Base-by-base conservation (phyloP, 2,113 vertebrate genomes). In the Hippolais icterina region DNA sequence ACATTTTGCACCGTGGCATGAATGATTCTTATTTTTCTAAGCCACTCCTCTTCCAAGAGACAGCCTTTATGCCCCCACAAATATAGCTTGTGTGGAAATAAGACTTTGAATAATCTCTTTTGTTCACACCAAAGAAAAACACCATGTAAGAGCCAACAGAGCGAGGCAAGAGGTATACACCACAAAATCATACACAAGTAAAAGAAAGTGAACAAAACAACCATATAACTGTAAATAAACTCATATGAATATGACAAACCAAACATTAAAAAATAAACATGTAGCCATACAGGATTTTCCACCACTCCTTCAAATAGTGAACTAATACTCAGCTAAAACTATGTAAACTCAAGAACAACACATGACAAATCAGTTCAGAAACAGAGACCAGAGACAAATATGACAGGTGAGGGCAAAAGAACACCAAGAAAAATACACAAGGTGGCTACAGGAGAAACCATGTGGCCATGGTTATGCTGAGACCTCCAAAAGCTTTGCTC, bases 91-190 rank as follows among this genome's bases (percentile, higher is more conserved):
- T 41, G 3, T 63, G 33, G 20, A 11, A 31, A 59, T 83, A 79
- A 68, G 18, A 5, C 22, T 72, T 33, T 57, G 29, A 84, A 71
- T 47, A 68, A 39, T 9, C 9, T 4, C 3, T 2, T 44, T 72
- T 42, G 16, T 28, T 76, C n/a, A n/a, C 22, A 41, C 9, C 0
- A 0, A 71, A 25, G 13, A 53, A 65, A 77, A 68, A 66, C 50
- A 54, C 0, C 15, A 39, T 5, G 2, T 33, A 39, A 60, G 5
- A 86, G 10, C 6, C 6, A 2, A 15, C 5, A 17, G 5, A 79
- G 22, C 7, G 74, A 94, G 68, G 7, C 16, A 75, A 83, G 24
- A 90, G 16, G 5, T 28, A 27, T 6, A 33, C 19, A 71, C 9
- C 13, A 28, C 49, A n/a, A 83, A 87, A 60, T 29, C 65, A 86